Percentiles rank a stretch among this genome's conserved stretches.
phyloP scores from a whole-genome alignment of 1,140 invertebrate species.

The Meloidogyne chitwoodi region DNA sequence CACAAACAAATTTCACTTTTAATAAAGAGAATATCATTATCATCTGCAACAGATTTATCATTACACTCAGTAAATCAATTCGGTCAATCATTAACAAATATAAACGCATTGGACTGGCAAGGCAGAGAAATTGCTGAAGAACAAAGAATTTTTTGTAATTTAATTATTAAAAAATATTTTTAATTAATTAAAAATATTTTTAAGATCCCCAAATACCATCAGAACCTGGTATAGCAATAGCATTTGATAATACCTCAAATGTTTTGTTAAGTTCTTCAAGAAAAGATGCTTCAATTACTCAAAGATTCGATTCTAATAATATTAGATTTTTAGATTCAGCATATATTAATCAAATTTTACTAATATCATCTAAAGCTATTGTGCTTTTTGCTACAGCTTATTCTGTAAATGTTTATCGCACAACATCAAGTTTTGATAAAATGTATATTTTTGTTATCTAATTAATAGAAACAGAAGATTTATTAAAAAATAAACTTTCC shows the following conservation, averaged over 20 bases:
- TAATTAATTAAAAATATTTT: no score
- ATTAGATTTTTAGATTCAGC: conserved; percentile 45
- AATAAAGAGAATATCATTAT: not conserved
- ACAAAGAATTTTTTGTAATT: not conserved
- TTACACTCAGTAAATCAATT: not conserved
- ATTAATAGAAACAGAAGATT: not conserved
- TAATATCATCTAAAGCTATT: conserved; percentile 42
- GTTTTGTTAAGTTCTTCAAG: conserved; percentile 30
- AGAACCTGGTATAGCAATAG: conserved; percentile 31
- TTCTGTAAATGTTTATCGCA: conserved; percentile 47
- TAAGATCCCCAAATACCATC: conserved; percentile 33
- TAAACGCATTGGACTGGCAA: not conserved
- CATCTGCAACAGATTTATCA: not conserved
- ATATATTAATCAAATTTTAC: conserved; percentile 33
- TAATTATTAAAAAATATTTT: not conserved
- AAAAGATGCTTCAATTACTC: conserved; percentile 31
- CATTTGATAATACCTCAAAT: conserved; percentile 37
- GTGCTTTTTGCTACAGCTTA: conserved; percentile 52
- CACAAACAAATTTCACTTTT: not conserved
- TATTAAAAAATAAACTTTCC: not conserved
- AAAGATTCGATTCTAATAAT: conserved; percentile 6
- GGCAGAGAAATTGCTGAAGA: not conserved
- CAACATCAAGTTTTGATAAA: conserved; percentile 42
- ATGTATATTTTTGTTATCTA: conserved; percentile 6
- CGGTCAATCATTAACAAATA: not conserved